phyloP scores from a whole-genome alignment of 2,113 vertebrate species.

The Otocyon megalotis region DNA sequence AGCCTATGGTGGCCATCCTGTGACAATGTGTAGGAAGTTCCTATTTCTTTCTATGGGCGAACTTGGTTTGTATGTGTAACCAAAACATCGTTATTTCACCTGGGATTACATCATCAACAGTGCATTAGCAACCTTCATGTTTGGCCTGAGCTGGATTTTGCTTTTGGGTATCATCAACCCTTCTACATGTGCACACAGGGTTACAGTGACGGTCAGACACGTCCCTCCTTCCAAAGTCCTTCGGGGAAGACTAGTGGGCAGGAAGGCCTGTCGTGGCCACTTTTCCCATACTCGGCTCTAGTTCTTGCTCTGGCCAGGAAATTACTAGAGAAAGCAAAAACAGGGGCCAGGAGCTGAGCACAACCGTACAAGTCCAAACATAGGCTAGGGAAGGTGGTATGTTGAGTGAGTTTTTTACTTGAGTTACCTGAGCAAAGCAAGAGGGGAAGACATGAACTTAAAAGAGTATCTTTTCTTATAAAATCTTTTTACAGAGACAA shows the following conservation, averaged over 20 bases:
- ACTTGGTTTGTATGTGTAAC: not conserved
- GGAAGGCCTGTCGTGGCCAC: not conserved
- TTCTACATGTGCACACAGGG: not conserved
- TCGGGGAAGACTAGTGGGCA: not conserved
- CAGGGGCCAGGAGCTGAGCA: not conserved
- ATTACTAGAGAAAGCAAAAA: conserved; percentile 34
- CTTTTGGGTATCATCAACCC: not conserved
- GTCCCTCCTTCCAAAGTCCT: accelerated
- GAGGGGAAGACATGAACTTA: not conserved
- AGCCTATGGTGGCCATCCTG: accelerated
- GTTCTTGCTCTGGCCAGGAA: conserved; percentile 15
- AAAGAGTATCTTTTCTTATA: not conserved
- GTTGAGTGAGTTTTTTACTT: not conserved
- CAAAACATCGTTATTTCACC: not conserved
- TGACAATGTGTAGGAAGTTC: accelerated
- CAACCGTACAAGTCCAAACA: conserved; percentile 38
- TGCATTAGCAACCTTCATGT: accelerated
- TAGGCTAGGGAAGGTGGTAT: not conserved
- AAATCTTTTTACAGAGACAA: not conserved
- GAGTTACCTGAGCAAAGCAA: not conserved
- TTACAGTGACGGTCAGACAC: not conserved
- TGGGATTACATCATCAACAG: not conserved
- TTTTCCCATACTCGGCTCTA: not conserved
- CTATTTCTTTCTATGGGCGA: not conserved
- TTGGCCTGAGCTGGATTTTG: not conserved